A percentile compares a stretch with the other conserved stretches of the same genome.
Conservation (phyloP, 2,888 invertebrate species). For the Bimastos eiseni region DNA sequence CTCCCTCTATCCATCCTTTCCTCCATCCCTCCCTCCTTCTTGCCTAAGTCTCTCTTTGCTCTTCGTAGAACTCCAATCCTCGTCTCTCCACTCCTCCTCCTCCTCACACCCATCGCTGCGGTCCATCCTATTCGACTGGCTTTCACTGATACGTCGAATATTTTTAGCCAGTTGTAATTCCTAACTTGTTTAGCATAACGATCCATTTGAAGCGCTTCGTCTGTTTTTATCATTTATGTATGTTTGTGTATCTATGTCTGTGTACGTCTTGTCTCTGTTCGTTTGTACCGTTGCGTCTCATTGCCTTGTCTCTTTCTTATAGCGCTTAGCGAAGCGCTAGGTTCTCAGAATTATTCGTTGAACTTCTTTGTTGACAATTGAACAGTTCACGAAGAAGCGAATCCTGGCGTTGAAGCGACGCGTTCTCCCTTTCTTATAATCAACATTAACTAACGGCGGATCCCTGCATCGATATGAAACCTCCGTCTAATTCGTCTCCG, state of each 20-base stretch:
- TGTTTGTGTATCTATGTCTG: neutral
- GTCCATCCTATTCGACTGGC: no score
- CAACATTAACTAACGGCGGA: neutral
- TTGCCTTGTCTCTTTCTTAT: neutral
- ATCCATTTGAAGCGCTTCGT: no score
- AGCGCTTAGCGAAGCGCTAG: neutral
- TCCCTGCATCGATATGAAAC: neutral
- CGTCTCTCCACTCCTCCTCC: neutral
- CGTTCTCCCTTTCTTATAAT: neutral
- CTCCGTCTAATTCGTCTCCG: neutral
- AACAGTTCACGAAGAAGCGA: neutral
- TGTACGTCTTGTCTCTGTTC: neutral
- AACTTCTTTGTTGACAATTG: neutral
- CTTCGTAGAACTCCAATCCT: no score
- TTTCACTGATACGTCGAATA: no score
- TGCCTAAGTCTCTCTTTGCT: neutral
- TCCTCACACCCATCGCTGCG: neutral
- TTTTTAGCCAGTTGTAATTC: no score
- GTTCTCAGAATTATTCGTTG: neutral
- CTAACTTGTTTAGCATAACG: no score
- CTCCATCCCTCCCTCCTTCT: neutral
- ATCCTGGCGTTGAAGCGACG: neutral
- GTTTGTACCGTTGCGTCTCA: neutral
- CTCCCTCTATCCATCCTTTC: neutral
- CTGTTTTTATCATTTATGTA: no score